phyloP scores from a whole-genome alignment of 2,797 vertebrate species.

The Melanotaenia nigrans region DNA sequence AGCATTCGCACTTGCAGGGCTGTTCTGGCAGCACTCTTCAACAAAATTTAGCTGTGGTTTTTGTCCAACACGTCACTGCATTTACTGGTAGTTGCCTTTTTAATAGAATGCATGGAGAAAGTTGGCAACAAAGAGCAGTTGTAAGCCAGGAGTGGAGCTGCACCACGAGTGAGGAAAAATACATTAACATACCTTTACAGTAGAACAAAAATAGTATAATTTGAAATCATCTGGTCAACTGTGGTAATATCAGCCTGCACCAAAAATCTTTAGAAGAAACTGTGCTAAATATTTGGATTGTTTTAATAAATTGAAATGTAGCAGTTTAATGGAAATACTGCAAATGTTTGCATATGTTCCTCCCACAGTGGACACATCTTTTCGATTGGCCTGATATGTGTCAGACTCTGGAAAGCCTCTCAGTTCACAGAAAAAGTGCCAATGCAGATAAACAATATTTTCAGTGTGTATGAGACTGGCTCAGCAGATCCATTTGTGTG shows the following conservation, averaged over 20 bases:
- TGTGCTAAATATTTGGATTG: neutral
- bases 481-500: slow-evolving; percentile 32
- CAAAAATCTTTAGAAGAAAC: neutral
- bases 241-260: neutral
- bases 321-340: neutral
- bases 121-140: neutral
- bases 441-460: slow-evolving; percentile 14
- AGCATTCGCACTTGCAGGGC: neutral
- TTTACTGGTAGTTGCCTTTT: neutral
- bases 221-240: neutral
- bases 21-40: neutral
- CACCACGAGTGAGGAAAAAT: neutral
- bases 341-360: neutral
- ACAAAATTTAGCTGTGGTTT: neutral
- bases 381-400: slow-evolving; percentile 31
- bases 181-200: neutral
- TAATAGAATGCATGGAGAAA: neutral
- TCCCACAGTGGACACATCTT: neutral
- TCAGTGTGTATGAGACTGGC: slow-evolving; percentile 6
- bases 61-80: neutral
- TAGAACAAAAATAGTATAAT: neutral
- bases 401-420: slow-evolving; percentile 8
- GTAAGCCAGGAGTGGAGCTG: neutral
- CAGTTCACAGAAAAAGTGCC: slow-evolving; percentile 5
- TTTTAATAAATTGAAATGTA: neutral